These are phyloP conservation scores for Calyptomena viridis DNA, from an alignment of 2,113 vertebrate species.

Conservation along the genomic window DNA sequence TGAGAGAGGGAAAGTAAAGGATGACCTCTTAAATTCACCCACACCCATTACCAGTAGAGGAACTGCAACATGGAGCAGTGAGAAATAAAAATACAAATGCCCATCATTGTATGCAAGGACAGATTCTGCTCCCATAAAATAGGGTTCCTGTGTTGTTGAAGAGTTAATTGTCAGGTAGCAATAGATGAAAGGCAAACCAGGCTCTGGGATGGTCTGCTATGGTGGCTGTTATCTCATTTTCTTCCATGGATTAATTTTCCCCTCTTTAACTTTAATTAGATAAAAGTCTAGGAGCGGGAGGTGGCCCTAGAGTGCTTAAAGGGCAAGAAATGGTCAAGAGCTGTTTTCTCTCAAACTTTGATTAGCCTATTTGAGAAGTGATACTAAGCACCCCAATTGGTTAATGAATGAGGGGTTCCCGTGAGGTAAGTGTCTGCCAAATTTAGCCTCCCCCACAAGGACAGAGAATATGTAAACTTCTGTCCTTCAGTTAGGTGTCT, in stretches of 20 bases:
- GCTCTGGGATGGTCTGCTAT: slow-evolving; percentile 60
- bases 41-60: background rate
- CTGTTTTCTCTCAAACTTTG: slow-evolving; percentile 91
- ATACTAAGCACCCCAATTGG: slow-evolving; percentile 82
- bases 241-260: slow-evolving; percentile 84
- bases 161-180: slow-evolving; percentile 60
- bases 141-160: slow-evolving; percentile 2
- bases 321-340: slow-evolving; percentile 81
- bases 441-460: slow-evolving; percentile 72
- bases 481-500: slow-evolving; percentile 51
- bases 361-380: slow-evolving; percentile 88
- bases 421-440: slow-evolving; percentile 63
- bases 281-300: slow-evolving; percentile 79
- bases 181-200: slow-evolving; percentile 57
- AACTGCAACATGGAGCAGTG: background rate
- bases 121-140: background rate
- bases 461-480: slow-evolving; percentile 56
- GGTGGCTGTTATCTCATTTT: slow-evolving; percentile 79
- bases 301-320: slow-evolving; percentile 82
- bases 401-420: slow-evolving; percentile 75
- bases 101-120: background rate
- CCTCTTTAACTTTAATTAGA: slow-evolving; percentile 92
- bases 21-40: slow-evolving; percentile 62
- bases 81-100: background rate
- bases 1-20: slow-evolving; percentile 57